Percentiles rank a stretch among this genome's conserved stretches.
These are phyloP conservation scores for Eupithecia dodoneata DNA, from an alignment of 2,888 invertebrate species.

Conservation along the genomic window DNA sequence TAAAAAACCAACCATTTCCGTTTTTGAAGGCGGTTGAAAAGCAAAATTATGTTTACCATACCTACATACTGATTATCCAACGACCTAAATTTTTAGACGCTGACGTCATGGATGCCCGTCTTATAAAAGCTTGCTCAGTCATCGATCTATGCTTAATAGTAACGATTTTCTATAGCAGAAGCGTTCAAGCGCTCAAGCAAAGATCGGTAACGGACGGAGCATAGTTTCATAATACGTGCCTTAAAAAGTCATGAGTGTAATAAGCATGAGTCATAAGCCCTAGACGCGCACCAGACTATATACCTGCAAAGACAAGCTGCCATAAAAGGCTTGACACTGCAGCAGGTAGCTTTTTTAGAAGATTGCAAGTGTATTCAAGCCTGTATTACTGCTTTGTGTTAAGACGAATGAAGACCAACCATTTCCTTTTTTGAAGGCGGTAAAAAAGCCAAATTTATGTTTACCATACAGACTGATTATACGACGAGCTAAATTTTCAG, in stretches of 20 bases:
- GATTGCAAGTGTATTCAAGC: slow-evolving; percentile 12
- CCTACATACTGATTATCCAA: not conserved
- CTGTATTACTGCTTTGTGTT: slow-evolving; percentile 15
- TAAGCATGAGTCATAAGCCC: slow-evolving; percentile 25
- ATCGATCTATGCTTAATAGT: too few species aligned
- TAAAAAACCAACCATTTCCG: not conserved
- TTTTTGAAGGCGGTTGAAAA: slow-evolving; percentile 6
- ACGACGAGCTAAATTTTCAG: slow-evolving; percentile 48
- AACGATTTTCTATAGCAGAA: too few species aligned
- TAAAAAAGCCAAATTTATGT: slow-evolving; percentile 7
- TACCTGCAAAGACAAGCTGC: slow-evolving; percentile 44
- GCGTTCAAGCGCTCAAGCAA: too few species aligned
- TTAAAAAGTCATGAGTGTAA: too few species aligned
- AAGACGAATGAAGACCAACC: slow-evolving; percentile 8
- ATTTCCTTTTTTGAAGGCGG: not conserved
- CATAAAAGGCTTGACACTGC: slow-evolving; percentile 45
- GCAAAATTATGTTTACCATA: slow-evolving; percentile 3
- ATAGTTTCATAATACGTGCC: too few species aligned
- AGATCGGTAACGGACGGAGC: too few species aligned
- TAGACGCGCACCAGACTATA: slow-evolving; percentile 63
- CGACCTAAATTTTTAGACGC: slow-evolving; percentile 52
- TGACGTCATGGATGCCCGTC: slow-evolving; percentile 50
- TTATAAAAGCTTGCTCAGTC: too few species aligned
- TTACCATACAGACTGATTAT: not conserved
- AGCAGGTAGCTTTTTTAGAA: slow-evolving; percentile 27